A percentile compares a stretch with the other conserved stretches of the same genome.
phyloP scores from a whole-genome alignment of 2,113 vertebrate genomes.

The Ceratotherium simum region DNA sequence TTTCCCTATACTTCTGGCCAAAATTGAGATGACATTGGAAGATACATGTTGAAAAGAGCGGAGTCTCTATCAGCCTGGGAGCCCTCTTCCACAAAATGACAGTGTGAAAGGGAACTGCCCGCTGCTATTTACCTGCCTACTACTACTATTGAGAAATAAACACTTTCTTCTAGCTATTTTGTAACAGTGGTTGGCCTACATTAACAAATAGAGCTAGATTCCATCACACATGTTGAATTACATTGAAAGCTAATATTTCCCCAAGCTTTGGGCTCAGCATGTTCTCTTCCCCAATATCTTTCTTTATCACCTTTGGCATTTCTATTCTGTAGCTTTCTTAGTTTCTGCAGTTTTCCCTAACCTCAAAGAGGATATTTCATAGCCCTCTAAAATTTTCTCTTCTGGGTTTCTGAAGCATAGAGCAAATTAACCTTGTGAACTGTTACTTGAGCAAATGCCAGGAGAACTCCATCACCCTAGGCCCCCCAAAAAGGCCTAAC shows the following conservation, averaged over 20 bases:
- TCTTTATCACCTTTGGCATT: slow-evolving; percentile 65
- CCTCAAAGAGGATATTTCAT: slow-evolving; percentile 66
- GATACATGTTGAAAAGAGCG: background rate
- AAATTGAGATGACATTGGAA: background rate
- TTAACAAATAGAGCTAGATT: slow-evolving; percentile 45
- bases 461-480: slow-evolving; percentile 16
- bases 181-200: background rate
- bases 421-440: slow-evolving; percentile 76
- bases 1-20: background rate
- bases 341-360: slow-evolving; percentile 61
- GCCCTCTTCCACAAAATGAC: background rate
- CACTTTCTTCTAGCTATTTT: slow-evolving; percentile 7
- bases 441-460: slow-evolving; percentile 52
- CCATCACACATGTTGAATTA: slow-evolving; percentile 45
- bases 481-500: slow-evolving; percentile 25
- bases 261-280: background rate
- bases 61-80: background rate
- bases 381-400: slow-evolving; percentile 65
- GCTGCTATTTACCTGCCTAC: background rate
- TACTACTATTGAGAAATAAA: background rate
- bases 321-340: slow-evolving; percentile 58
- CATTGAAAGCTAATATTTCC: slow-evolving; percentile 39
- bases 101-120: background rate
- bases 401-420: slow-evolving; percentile 67
- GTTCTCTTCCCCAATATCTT: slow-evolving; percentile 58